These are phyloP conservation scores for Steatornis caripensis DNA, from an alignment of 2,113 vertebrate species.

Conservation along the genomic window DNA sequence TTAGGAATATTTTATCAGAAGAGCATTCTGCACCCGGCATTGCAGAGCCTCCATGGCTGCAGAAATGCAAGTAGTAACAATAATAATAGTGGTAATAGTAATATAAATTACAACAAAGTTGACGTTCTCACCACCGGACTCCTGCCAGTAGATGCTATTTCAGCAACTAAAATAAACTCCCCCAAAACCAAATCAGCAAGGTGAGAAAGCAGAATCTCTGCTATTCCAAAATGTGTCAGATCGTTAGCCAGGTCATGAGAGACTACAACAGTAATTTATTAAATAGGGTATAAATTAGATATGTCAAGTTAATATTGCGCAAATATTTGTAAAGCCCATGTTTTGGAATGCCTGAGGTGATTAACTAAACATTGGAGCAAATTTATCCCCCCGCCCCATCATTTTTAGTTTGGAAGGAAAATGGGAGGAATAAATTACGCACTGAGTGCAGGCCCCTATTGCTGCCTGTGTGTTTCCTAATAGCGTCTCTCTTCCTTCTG, in stretches of 20 bases:
- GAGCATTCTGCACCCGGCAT: background rate
- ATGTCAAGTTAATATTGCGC: background rate
- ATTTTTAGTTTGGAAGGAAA: background rate
- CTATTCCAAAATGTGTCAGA: background rate
- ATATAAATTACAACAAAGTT: background rate
- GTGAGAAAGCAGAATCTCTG: background rate
- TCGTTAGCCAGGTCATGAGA: background rate
- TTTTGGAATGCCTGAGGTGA: background rate
- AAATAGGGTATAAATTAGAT: background rate
- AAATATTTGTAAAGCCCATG: background rate
- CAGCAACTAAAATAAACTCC: background rate
- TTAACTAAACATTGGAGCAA: background rate
- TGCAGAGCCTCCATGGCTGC: background rate
- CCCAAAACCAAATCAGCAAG: background rate
- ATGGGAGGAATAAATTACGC: background rate
- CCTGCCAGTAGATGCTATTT: background rate
- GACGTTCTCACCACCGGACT: background rate
- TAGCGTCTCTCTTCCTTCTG: background rate
- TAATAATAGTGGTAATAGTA: background rate
- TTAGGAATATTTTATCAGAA: background rate
- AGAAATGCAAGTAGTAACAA: background rate
- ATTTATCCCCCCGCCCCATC: background rate
- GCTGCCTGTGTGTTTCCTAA: background rate
- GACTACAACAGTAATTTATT: background rate
- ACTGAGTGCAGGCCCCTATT: background rate